Base-by-base conservation (phyloP, 2,113 vertebrate species). In the Chaetodon trifascialis region DNA sequence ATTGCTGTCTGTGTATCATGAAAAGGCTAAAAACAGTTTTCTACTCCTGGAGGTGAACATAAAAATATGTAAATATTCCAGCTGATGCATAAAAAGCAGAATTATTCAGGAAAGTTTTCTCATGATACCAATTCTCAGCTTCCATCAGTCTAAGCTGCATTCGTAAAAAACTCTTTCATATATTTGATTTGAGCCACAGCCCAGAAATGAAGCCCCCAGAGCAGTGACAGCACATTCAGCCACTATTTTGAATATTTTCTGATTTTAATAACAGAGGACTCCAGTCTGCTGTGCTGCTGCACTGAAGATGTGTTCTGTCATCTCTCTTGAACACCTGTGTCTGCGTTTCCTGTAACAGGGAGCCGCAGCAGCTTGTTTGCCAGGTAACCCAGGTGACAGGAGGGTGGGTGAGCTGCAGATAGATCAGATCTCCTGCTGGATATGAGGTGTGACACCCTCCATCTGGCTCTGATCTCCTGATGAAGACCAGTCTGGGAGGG, bases 331-430 rank as follows among this genome's bases (percentile, higher is more conserved):
- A 66, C 25, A 60, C 55, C 17, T 60, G 59, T 30, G 5, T 19
- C 0, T 69, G 46, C 64, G 38, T 76, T 47, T 55, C 11, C 36
- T 55, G 56, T 42, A 56, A 75, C 11, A 62, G 34, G 49, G 49
- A 58, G 44, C 59, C 56, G 70, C 70, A 44, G 77, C 55, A 36
- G 47, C 14, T 19, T 38, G 63, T 16, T 74, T 34, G 1, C 76
- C 70, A 42, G 58, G 66, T 85, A 11, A 66, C 72, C 46, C n/a
- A 4, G 83, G 72, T 7, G 19, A 76, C 59, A 3, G 7, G 30
- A 19, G 6, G 1, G 14, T 12, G 49, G 44, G 3, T 5, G 49
- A 80, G 36, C 12, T 11, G 52, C 23, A 34, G 67, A 12, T 25
- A 17, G 46, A 74, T 30, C 30, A 30, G 34, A 7, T 16, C n/a